These are phyloP conservation scores for Cheilosia pagana DNA, from an alignment of 2,888 invertebrate genomes.

Conservation along the genomic window DNA sequence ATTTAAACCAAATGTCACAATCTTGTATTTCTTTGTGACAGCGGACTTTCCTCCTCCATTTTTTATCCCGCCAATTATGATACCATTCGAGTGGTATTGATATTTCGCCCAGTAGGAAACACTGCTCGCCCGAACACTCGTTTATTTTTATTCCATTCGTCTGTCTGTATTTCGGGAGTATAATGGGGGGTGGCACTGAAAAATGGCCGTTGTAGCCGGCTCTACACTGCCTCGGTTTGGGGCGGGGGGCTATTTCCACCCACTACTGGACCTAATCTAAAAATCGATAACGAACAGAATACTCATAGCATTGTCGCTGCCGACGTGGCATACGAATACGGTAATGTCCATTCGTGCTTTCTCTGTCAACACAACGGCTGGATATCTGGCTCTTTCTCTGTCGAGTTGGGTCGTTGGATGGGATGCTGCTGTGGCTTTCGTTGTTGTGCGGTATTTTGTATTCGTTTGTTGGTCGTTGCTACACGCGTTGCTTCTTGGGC, in stretches of 20 bases:
- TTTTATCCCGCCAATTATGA: too few species aligned
- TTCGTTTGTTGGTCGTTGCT: slow-evolving; percentile 68
- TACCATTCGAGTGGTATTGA: neutral
- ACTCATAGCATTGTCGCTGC: slow-evolving; percentile 57
- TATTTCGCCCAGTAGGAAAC: slow-evolving; percentile 28
- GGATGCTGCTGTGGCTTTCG: slow-evolving; percentile 17
- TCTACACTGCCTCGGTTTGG: slow-evolving; percentile 2
- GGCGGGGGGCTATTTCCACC: slow-evolving; percentile 27
- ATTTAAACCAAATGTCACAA: too few species aligned
- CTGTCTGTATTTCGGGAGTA: slow-evolving; percentile 51
- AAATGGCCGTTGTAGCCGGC: slow-evolving; percentile 53
- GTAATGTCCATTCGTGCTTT: slow-evolving; percentile 16
- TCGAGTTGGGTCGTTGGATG: slow-evolving; percentile 4
- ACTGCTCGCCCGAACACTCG: slow-evolving; percentile 27
- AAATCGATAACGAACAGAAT: slow-evolving; percentile 73
- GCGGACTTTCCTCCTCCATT: too few species aligned
- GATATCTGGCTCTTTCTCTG: slow-evolving; percentile 4
- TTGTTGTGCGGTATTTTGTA: slow-evolving; percentile 57
- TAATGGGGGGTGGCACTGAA: slow-evolving; percentile 60
- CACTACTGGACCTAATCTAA: slow-evolving; percentile 68
- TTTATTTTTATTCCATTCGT: slow-evolving; percentile 31
- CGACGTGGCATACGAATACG: slow-evolving; percentile 27
- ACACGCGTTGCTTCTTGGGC: slow-evolving; percentile 59
- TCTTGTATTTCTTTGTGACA: too few species aligned
- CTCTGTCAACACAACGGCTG: neutral